Percentiles rank a stretch among this genome's conserved stretches.
phyloP scores from a whole-genome alignment of 2,113 vertebrate genomes.

The Zosterops borbonicus region DNA sequence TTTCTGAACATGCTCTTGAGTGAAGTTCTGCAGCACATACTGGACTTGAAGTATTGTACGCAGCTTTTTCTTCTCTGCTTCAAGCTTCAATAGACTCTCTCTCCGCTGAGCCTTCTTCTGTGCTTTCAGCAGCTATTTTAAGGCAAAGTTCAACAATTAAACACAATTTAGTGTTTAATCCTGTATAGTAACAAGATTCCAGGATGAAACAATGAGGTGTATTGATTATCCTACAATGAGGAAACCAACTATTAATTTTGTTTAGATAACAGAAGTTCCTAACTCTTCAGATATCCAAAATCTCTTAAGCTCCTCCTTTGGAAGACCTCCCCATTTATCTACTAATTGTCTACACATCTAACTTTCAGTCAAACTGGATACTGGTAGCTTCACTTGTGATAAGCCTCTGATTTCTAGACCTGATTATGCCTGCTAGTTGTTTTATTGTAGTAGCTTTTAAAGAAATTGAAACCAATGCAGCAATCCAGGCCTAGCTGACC shows the following conservation, averaged over 20 bases:
- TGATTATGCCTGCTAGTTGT: not conserved
- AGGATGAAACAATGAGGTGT: not conserved
- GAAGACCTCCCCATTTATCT: not conserved
- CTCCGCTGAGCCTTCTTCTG: constrained; percentile 85
- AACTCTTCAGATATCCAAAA: not conserved
- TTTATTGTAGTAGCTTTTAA: not conserved
- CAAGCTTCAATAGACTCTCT: constrained; percentile 80
- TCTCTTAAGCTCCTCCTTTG: not conserved
- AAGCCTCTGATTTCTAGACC: not conserved
- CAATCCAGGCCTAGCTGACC: not conserved
- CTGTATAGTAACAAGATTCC: not conserved
- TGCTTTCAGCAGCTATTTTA: constrained; percentile 84
- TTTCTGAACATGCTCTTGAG: constrained; percentile 82
- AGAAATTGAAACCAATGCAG: not conserved
- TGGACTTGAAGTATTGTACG: constrained; percentile 86
- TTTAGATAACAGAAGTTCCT: not conserved
- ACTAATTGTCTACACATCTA: not conserved
- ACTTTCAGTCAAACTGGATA: not conserved
- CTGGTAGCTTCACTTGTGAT: not conserved
- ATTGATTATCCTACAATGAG: not conserved
- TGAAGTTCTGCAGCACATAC: constrained; percentile 85
- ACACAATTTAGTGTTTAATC: not conserved
- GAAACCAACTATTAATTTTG: not conserved
- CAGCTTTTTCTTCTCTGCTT: constrained; percentile 85
- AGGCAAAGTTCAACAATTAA: not conserved